Evolutionary conservation across 2,113 vertebrate genomes (phyloP), one percentile per base, ranked within the genome.

Genomic region (Zootoca vivipara): DNA sequence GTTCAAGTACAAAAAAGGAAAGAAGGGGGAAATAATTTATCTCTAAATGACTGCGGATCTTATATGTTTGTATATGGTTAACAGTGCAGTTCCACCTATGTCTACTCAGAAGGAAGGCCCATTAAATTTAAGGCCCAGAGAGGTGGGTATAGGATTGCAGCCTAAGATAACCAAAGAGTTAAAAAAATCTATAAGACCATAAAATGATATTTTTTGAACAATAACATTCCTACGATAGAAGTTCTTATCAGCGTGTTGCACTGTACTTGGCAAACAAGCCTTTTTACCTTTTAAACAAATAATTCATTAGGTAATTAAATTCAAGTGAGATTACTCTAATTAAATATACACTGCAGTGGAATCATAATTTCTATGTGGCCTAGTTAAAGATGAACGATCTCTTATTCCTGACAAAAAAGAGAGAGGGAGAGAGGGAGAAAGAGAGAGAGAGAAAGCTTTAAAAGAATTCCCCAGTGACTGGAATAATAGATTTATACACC

Each of bases 291-390:
- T 97, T 96, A 97, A 97, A 97, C 97, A 97, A 97, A 97, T 97
- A 97, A 97, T 97, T 97, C 96, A 97, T 97, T 97, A 97, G 95
- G 96, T 97, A 97, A 97, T 97, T 97, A 97, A 97, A 97, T 97
- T 96, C 96, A 96, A 97, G 95, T 93, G 96, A 97, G 96, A 97
- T 97, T 97, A 96, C 94, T 96, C 96, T 97, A 97, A 97, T 97
- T 97, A 97, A 97, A 97, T 96, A 96, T 93, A 97, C 94, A 96
- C 96, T 95, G 96, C 96, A 93, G 88, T 95, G 92, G 96, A 97
- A 97, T 97, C 95, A 96, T 97, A 97, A 97, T 97, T 97, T 97
- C 94, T 94, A 92, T 96, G 96, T 95, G 97, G 96, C 96, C 95
- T 96, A 96, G 95, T 96, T 96, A 95, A 94, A 97, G 93, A 97